Base-by-base conservation (phyloP, 2,797 vertebrate genomes). In the Acropternis orthonyx region DNA sequence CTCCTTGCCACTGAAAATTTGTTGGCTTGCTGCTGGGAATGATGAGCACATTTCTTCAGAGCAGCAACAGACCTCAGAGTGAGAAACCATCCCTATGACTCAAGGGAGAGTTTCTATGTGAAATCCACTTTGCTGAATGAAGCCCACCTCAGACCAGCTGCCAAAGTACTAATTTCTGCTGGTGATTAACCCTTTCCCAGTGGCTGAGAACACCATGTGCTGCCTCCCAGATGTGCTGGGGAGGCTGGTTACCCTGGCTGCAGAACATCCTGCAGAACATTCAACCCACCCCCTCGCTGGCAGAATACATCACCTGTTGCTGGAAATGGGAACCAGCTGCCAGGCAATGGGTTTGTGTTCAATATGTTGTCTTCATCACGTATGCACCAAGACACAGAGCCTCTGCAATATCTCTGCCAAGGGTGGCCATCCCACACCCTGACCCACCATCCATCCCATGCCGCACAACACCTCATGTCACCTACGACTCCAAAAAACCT, bases 381-480 rank as follows among this genome's bases (percentile, higher is more conserved):
- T 37, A 46, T 11, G 27, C 17, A 69, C 18, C 6, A 43, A 1
- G 1, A 44, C 23, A 14, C 2, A 44, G 30, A 67, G 28, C 5
- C 26, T 52, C 39, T n/a, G 26, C 55, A 68, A 4, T 21, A 14
- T 12, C 44, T 39, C 56, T 48, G 4, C 14, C 37, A 37, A 84
- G 28, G 27, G 27, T 51, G 65, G 24, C 17, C 52, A 59, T 14
- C 9, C 34, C 65, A 32, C 4, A 4, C 14, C 37, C 68, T 48
- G 54, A 72, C 17, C 52, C 80, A 72, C 13, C 39, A 41, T 12
- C 14, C n/a, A 9, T 32, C 22, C 18, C 5, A 3, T 5, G 8
- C 7, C 44, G 72, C 0, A 0, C 68, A n/a, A 7, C 19, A 43
- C 19, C 62, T 44, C 0, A 0, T 11, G 0, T 49, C 0, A 0